Conservation (phyloP, 2,888 invertebrate genomes). For the Drosophila pegasa region DNA sequence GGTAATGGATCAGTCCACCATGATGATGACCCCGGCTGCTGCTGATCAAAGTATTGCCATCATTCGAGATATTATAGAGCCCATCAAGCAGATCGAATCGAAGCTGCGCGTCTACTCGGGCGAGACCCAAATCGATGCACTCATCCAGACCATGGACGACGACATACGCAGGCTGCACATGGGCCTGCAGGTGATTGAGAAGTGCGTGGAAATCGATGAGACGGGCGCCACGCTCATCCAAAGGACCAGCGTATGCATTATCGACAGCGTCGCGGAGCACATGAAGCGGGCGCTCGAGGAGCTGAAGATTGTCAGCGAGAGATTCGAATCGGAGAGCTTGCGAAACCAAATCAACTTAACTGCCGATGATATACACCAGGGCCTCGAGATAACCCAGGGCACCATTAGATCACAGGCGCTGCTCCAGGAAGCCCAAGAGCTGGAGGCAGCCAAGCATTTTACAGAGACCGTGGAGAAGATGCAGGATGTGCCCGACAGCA, state of each 20-base stretch:
- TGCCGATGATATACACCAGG: slow-evolving; percentile 86
- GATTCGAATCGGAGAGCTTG: slow-evolving; percentile 85
- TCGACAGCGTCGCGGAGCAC: slow-evolving; percentile 87
- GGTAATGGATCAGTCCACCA: slow-evolving; percentile 87
- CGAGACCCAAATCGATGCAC: slow-evolving; percentile 83
- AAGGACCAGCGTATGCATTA: slow-evolving; percentile 88
- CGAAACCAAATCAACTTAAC: slow-evolving; percentile 85
- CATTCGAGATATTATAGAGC: slow-evolving; percentile 87
- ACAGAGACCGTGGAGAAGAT: slow-evolving; percentile 84
- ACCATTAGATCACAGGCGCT: slow-evolving; percentile 86
- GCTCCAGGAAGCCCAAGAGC: slow-evolving; percentile 86
- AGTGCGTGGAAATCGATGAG: slow-evolving; percentile 89
- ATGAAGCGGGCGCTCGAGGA: slow-evolving; percentile 86
- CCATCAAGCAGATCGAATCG: slow-evolving; percentile 88
- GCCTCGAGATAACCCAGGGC: slow-evolving; percentile 86
- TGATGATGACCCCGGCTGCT: slow-evolving; percentile 89
- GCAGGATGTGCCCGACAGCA: slow-evolving; percentile 79
- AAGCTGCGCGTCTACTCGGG: slow-evolving; percentile 86
- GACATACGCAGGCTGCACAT: slow-evolving; percentile 88
- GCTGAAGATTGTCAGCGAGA: slow-evolving; percentile 85
- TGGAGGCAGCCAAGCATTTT: slow-evolving; percentile 84
- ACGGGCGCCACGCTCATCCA: slow-evolving; percentile 89
- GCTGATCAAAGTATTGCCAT: slow-evolving; percentile 89
- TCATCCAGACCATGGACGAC: slow-evolving; percentile 87
- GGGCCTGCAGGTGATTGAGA: slow-evolving; percentile 88